Evolutionary conservation across 2,113 vertebrate genomes (phyloP), one percentile per base, ranked within the genome.

Genomic region (Ammospiza nelsoni): DNA sequence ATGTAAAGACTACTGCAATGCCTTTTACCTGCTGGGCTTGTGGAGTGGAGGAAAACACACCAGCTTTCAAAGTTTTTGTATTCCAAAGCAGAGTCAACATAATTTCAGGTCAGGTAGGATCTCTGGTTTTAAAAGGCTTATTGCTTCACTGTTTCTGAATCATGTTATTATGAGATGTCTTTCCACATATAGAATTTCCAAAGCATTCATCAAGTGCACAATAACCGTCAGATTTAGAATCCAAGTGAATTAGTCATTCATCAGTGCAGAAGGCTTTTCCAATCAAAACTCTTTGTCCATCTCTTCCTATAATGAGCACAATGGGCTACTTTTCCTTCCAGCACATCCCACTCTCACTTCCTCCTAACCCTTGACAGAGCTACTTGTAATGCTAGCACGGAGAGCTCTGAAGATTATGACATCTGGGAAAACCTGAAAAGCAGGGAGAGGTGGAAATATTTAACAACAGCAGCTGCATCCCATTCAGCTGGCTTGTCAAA

Each of bases 391-490:
- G 12, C 51, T 37, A 86, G 33, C 39, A 37, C 27, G 61, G 87
- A 92, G 75, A 58, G 58, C 37, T 66, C 62, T 88, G 89, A 95
- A 87, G 89, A 86, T 90, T 65, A 80, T 87, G 84, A 86, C 94
- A 96, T 97, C 95, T 96, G 96, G 88, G 81, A 94, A 89, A 97
- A 95, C 90, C 92, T 97, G 75, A 96, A 96, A 94, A 94, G 80
- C 52, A 80, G 52, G 83, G 79, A 57, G 87, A 80, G 63, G 20
- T 83, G 57, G 66, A 67, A 71, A 88, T 80, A 87, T 91, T 84
- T 91, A 85, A 75, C 65, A 90, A 87, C 76, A 59, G 62, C 87
- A 80, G 84, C 62, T 89, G 90, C 76, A 75, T 72, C 77, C 83
- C 76, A 91, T 93, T 96, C 84, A 82, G 78, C 55, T 74, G 29